Percentiles rank a stretch among this genome's conserved stretches.
Evolutionary conservation across 2,113 vertebrate species (phyloP).

Genomic region (Rhinopomastus cyanomelas): DNA sequence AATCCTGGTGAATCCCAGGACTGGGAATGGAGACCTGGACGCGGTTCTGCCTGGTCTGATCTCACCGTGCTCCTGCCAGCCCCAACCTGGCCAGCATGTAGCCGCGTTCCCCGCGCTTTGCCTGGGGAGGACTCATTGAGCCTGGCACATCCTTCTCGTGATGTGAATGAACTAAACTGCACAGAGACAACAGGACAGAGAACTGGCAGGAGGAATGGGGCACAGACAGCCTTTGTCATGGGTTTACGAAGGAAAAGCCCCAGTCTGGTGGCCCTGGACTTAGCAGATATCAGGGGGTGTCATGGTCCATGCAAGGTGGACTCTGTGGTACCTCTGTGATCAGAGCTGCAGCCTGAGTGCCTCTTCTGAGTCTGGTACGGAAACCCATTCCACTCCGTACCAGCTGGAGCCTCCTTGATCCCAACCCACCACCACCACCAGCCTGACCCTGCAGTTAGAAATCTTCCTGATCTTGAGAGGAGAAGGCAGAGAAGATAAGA

Average conservation of each 20-base stretch:
- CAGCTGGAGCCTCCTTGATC: background rate
- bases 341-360: background rate
- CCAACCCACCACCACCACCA: background rate
- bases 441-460: background rate
- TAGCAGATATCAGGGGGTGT: accelerated
- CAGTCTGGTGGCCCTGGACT: background rate
- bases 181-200: background rate
- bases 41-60: background rate
- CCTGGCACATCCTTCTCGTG: background rate
- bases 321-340: accelerated
- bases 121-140: no score
- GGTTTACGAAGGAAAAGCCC: accelerated
- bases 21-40: accelerated
- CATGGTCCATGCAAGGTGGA: no score
- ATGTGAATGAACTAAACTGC: background rate
- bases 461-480: background rate
- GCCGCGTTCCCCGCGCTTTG: background rate
- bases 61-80: background rate
- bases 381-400: background rate
- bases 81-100: accelerated
- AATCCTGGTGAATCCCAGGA: background rate
- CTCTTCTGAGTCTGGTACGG: accelerated
- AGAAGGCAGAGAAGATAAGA: background rate
- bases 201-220: background rate
- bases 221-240: background rate